These are phyloP conservation scores for Galago senegalensis DNA, from an alignment of 2,797 vertebrate species.

Conservation along the genomic window DNA sequence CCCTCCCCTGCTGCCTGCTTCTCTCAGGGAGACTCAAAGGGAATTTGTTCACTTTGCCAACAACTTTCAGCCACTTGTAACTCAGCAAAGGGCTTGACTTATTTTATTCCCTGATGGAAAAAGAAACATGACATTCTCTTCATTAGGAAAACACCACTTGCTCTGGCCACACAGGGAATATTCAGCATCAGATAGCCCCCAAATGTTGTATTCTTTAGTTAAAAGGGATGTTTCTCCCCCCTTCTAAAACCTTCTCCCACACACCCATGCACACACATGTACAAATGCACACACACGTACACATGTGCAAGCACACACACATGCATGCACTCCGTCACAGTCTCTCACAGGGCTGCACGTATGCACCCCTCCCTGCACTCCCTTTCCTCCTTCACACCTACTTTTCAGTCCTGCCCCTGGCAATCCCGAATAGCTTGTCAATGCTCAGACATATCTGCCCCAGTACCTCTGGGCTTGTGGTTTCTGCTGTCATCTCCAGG, in stretches of 20 bases:
- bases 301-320: too few relatives aligned
- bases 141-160: slow-evolving; percentile 58
- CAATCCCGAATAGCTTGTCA: background rate
- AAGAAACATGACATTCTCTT: slow-evolving; percentile 43
- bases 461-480: background rate
- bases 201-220: background rate
- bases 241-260: background rate
- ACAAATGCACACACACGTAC: background rate
- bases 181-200: background rate
- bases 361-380: background rate
- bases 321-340: background rate
- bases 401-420: background rate
- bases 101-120: background rate
- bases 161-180: slow-evolving; percentile 33
- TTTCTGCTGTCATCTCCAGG: background rate
- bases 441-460: background rate
- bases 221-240: background rate
- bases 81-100: slow-evolving; percentile 27
- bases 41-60: slow-evolving; percentile 60
- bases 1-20: background rate
- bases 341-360: background rate
- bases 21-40: background rate
- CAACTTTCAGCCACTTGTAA: slow-evolving; percentile 25
- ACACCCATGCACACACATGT: too few relatives aligned
- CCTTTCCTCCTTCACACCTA: background rate